Evolutionary conservation across 2,113 vertebrate species (phyloP).

Genomic region (Crocuta crocuta): DNA sequence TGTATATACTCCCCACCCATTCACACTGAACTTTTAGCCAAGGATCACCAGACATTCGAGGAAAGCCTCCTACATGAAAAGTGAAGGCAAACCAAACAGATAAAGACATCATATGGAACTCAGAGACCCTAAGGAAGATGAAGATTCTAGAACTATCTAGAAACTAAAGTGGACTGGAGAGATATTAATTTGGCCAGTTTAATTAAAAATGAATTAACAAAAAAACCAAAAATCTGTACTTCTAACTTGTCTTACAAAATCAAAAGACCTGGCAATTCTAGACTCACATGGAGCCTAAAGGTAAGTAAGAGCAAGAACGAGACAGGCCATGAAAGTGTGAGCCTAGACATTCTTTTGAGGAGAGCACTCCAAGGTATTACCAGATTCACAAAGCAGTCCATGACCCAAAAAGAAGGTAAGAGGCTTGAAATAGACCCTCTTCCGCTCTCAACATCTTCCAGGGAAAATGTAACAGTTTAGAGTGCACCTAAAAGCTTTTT

Average conservation of each 20-base stretch:
- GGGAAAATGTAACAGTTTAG: slow-evolving; percentile 1
- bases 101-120: background rate
- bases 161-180: background rate
- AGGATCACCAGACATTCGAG: background rate
- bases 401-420: background rate
- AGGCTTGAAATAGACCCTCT: background rate
- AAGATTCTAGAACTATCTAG: background rate
- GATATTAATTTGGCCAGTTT: background rate
- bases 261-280: background rate
- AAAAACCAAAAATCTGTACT: background rate
- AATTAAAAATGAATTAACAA: background rate
- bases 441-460: background rate
- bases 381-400: background rate
- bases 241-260: slow-evolving; percentile 28
- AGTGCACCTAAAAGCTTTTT: slow-evolving; percentile 12
- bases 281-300: background rate
- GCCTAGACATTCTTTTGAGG: background rate
- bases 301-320: background rate
- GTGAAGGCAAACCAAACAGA: background rate
- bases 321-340: background rate
- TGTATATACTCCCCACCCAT: background rate
- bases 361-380: background rate
- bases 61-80: background rate
- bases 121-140: background rate
- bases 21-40: background rate